phyloP scores from a whole-genome alignment of 2,113 vertebrate genomes.

The Bambusicola thoracicus region DNA sequence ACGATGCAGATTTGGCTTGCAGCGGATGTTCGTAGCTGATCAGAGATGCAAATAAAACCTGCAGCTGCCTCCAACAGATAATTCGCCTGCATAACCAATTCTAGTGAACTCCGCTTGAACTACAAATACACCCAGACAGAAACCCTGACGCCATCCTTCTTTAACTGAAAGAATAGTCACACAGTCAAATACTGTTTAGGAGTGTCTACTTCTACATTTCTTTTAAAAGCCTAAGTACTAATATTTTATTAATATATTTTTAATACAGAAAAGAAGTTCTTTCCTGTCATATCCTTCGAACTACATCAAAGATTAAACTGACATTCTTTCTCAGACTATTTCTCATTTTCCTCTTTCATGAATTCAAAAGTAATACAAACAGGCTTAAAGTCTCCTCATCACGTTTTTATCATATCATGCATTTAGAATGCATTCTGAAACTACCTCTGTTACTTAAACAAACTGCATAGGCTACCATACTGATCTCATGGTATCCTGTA shows the following conservation, averaged over 20 bases:
- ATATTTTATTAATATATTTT: not conserved
- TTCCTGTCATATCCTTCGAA: not conserved
- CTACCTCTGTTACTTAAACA: not conserved
- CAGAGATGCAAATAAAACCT: not conserved
- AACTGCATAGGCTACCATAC: not conserved
- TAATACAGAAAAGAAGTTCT: not conserved
- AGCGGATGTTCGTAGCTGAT: not conserved
- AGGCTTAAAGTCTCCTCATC: not conserved
- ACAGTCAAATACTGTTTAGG: not conserved
- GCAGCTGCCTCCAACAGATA: not conserved
- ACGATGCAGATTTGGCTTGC: not conserved
- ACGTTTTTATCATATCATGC: rapidly evolving
- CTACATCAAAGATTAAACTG: not conserved
- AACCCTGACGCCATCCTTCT: not conserved
- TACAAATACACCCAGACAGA: not conserved
- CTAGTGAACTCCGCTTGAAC: not conserved
- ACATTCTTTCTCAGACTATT: not conserved
- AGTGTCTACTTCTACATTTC: not conserved
- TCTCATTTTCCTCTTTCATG: not conserved
- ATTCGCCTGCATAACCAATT: not conserved
- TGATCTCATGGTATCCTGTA: not conserved
- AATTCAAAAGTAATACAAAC: not conserved
- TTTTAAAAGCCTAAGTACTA: not conserved
- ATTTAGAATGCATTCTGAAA: not conserved
- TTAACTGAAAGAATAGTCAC: not conserved